A percentile compares a stretch with the other conserved stretches of the same genome.
These are phyloP conservation scores for Caenorhabditis sp. DNA, from an alignment of 2,888 invertebrate species.

Conservation along the genomic window DNA sequence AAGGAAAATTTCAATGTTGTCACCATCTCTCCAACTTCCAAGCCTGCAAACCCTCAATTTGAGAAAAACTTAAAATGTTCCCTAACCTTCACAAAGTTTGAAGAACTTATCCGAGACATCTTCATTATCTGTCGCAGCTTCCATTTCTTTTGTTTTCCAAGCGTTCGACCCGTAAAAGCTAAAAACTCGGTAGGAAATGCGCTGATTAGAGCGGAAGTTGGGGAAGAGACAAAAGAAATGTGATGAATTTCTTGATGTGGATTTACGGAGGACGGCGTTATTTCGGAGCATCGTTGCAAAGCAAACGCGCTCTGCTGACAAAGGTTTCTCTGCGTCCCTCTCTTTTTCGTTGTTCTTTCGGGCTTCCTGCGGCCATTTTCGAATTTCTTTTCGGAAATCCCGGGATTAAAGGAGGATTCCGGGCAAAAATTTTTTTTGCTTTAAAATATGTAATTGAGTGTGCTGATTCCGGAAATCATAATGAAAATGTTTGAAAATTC, in stretches of 20 bases:
- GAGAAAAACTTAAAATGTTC: constrained; percentile 56
- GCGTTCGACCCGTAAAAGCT: constrained; percentile 54
- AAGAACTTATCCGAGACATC: constrained; percentile 50
- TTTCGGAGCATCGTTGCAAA: constrained; percentile 38
- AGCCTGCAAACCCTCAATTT: constrained; percentile 40
- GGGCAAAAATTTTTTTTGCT: too few relatives aligned
- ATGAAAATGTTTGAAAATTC: too few relatives aligned
- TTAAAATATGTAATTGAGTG: too few relatives aligned
- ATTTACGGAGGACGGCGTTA: constrained; percentile 43
- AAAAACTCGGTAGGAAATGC: constrained; percentile 15
- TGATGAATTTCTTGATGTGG: not conserved
- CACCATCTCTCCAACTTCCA: constrained; percentile 68
- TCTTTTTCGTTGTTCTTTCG: not conserved
- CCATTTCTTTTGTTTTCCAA: constrained; percentile 29
- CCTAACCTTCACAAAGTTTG: constrained; percentile 48
- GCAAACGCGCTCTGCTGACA: not conserved
- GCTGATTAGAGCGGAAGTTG: not conserved
- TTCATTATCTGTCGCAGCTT: constrained; percentile 5
- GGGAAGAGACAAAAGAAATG: not conserved
- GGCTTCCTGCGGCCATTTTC: too few relatives aligned
- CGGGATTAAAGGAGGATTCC: too few relatives aligned
- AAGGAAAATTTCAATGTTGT: constrained; percentile 84
- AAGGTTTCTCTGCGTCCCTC: constrained; percentile 7
- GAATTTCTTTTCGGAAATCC: too few relatives aligned
- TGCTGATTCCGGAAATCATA: too few relatives aligned